These are phyloP conservation scores for Dysmachus trigonus DNA, from an alignment of 2,888 invertebrate genomes.

Conservation along the genomic window DNA sequence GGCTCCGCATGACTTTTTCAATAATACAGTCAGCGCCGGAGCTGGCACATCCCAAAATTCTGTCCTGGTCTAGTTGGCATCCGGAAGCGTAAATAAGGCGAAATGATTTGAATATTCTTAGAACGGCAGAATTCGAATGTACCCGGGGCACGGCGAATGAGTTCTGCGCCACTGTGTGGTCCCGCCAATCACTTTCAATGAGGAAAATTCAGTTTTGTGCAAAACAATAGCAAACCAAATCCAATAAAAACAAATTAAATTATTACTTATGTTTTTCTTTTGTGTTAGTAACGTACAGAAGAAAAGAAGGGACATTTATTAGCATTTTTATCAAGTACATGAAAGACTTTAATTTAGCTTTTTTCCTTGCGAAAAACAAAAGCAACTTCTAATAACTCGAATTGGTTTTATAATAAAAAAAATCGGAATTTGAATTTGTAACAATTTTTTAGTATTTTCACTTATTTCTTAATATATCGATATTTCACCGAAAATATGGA, in stretches of 20 bases:
- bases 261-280: background rate
- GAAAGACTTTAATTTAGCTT: too few relatives aligned
- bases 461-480: too few relatives aligned
- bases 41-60: constrained; percentile 7
- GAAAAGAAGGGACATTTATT: too few relatives aligned
- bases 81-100: constrained; percentile 7
- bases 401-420: too few relatives aligned
- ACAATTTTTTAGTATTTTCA: too few relatives aligned
- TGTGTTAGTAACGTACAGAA: too few relatives aligned
- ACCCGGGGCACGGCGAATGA: background rate
- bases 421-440: too few relatives aligned
- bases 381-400: too few relatives aligned
- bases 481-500: too few relatives aligned
- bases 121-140: background rate
- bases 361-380: too few relatives aligned
- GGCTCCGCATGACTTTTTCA: background rate
- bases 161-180: background rate
- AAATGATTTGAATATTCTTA: constrained; percentile 11
- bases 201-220: background rate
- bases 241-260: background rate
- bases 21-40: constrained; percentile 12
- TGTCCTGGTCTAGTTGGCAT: constrained; percentile 33
- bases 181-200: background rate
- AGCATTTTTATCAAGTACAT: too few relatives aligned
- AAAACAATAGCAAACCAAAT: background rate